Base-by-base conservation (phyloP, 2,797 vertebrate genomes). In the Eurystomus glaucurus region DNA sequence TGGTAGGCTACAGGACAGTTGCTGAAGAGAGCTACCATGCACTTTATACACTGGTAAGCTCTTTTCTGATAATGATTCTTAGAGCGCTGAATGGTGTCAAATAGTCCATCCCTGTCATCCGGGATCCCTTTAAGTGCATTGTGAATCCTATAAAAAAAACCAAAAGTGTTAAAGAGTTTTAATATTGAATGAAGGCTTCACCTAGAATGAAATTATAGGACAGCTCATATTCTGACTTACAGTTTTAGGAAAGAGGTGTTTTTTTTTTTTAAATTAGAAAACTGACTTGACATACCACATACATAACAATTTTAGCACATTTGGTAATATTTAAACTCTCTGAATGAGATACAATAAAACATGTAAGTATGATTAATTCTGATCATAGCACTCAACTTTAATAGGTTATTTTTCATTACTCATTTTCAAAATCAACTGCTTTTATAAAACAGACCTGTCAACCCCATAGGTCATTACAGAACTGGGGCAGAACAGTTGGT, bases 21-120 rank as follows among this genome's bases (percentile, higher is more conserved):
- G 98, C 99, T 99, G 97, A 99, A 99, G 72, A 99, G 99, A 77
- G 99, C 99, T 96, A 99, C 99, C 99, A 99, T 99, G 98, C 99
- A 99, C 97, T 99, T 99, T 98, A 99, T 99, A 98, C 99, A 99
- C 95, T 99, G 99, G 96, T 99, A 99, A 82, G 99, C 99, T 96
- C 99, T 98, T 98, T 99, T 99, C 98, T 99, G 99, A 97, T 99
- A 99, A 99, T 99, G 99, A 98, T 99, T 99, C 98, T 99, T 99
- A 18, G 99, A 99, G 97, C 99, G 99, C 96, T 99, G 99, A 98
- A 99, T 99, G 98, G 99, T 99, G 98, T 99, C 99, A 98, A 99
- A 99, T 3, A 99, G 99, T 57, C 99, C 99, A 93, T 99, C 99
- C 93, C 99, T 98, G 96, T 99, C 99, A 96, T 99, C 99, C 2